Percentiles rank a stretch among this genome's conserved stretches.
phyloP scores from a whole-genome alignment of 2,797 vertebrate genomes.

The Sebastes baramenuke region DNA sequence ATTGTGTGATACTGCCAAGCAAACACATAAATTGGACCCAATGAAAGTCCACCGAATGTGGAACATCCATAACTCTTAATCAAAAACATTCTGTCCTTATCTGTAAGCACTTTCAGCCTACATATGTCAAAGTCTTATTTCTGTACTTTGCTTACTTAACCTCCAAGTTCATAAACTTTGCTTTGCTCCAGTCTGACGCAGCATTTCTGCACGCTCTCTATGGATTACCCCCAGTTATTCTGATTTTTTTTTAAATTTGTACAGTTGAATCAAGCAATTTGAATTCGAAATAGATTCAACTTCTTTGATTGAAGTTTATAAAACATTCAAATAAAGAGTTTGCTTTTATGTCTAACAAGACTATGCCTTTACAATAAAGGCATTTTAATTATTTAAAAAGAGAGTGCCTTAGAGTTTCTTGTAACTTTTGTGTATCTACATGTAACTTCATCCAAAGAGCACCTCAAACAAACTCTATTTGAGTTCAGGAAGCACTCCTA shows the following conservation, averaged over 20 bases:
- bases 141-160: background rate
- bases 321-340: background rate
- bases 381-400: too few species aligned
- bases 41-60: background rate
- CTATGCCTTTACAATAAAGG: too few species aligned
- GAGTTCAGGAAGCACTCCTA: too few species aligned
- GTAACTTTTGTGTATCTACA: too few species aligned
- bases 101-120: constrained; percentile 1
- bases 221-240: background rate
- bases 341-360: too few species aligned
- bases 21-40: background rate
- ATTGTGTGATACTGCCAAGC: background rate
- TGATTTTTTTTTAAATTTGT: background rate
- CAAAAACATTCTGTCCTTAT: background rate
- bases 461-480: too few species aligned
- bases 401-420: too few species aligned
- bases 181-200: background rate
- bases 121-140: background rate
- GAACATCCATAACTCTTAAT: background rate
- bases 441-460: too few species aligned
- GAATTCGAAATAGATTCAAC: background rate
- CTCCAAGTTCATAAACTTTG: background rate
- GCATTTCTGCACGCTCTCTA: background rate
- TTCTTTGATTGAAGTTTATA: background rate
- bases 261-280: background rate